A percentile compares a stretch with the other conserved stretches of the same genome.
Evolutionary conservation across 2,113 vertebrate species (phyloP).

Genomic region (Nyctibius bracteatus): DNA sequence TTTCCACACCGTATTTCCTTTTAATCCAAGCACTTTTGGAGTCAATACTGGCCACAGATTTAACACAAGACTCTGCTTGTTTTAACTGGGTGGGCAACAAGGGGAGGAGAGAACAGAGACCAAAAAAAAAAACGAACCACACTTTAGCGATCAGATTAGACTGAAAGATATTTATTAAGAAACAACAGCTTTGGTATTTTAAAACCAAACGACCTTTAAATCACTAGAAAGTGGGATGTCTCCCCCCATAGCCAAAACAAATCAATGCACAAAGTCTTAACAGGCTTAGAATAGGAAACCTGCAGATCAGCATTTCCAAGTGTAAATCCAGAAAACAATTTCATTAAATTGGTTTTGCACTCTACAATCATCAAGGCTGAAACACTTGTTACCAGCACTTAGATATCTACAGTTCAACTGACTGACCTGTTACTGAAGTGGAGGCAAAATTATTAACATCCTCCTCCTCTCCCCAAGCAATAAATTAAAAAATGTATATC

Average conservation of each 20-base stretch:
- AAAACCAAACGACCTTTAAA: slow-evolving; percentile 69
- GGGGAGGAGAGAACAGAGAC: not conserved
- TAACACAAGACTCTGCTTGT: not conserved
- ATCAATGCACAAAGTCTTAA: slow-evolving; percentile 41
- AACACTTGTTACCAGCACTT: not conserved
- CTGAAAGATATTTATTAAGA: slow-evolving; percentile 77
- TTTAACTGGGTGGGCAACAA: not conserved
- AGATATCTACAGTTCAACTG: not conserved
- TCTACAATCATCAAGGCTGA: slow-evolving; percentile 17
- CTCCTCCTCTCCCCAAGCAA: slow-evolving; percentile 10
- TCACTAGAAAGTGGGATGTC: slow-evolving; percentile 60
- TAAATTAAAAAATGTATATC: slow-evolving; percentile 68
- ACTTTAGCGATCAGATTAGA: not conserved
- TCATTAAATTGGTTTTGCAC: not conserved
- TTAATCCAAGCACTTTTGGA: not conserved
- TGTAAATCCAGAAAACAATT: not conserved
- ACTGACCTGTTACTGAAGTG: not conserved
- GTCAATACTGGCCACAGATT: not conserved
- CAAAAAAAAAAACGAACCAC: not conserved
- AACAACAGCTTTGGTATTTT: slow-evolving; percentile 79
- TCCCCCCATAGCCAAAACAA: slow-evolving; percentile 16
- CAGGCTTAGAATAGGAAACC: not conserved
- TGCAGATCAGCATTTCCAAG: not conserved
- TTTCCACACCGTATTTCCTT: not conserved
- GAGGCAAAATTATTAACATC: slow-evolving; percentile 11